Percentiles rank a stretch among this genome's conserved stretches.
Conservation (phyloP, 2,113 vertebrate genomes). For the Gavia stellata region DNA sequence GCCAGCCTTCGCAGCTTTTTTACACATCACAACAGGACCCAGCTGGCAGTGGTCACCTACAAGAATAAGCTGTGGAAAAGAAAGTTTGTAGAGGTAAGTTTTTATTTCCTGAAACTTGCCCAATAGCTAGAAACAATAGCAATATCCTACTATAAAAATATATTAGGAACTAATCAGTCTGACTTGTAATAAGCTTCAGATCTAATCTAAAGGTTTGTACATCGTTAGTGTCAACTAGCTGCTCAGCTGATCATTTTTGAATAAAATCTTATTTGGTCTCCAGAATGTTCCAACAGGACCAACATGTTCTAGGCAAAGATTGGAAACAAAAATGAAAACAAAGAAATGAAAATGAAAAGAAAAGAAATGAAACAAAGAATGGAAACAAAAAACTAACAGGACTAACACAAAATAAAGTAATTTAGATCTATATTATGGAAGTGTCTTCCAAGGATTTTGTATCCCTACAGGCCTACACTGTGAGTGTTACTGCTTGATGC, state of each 20-base stretch:
- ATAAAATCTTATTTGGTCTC: not conserved
- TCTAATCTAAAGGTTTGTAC: not conserved
- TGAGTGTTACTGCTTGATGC: too few relatives aligned
- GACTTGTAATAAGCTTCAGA: not conserved
- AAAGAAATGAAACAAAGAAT: too few relatives aligned
- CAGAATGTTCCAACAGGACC: not conserved
- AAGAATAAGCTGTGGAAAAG: constrained; percentile 84
- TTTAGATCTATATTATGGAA: fast-evolving
- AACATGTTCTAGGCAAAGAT: not conserved
- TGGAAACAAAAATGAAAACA: not conserved
- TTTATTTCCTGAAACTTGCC: not conserved
- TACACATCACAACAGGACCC: constrained; percentile 97
- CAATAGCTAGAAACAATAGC: fast-evolving
- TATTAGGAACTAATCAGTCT: not conserved
- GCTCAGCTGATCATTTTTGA: not conserved
- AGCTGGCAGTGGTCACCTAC: constrained; percentile 98
- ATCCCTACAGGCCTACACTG: fast-evolving
- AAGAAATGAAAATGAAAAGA: too few relatives aligned
- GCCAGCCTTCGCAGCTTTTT: constrained; percentile 95
- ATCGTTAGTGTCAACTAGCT: not conserved
- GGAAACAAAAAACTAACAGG: not conserved
- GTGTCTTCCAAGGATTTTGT: fast-evolving
- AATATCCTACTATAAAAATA: not conserved
- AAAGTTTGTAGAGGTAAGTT: not conserved
- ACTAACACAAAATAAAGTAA: not conserved